Conservation (phyloP, 1,140 invertebrate species). For the Goniozus legneri region DNA sequence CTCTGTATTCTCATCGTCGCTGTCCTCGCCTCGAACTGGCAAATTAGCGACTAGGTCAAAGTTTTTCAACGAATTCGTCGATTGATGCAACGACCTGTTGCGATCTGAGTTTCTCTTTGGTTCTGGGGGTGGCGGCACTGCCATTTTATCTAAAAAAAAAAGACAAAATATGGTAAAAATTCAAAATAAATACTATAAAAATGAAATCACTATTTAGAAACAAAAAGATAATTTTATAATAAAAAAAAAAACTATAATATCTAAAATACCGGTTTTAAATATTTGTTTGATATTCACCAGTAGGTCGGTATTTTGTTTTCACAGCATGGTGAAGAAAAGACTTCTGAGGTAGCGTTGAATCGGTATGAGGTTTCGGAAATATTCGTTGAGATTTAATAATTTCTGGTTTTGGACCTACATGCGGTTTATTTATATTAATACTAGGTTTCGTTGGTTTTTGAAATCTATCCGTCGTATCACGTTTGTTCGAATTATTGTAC, state of each 20-base stretch:
- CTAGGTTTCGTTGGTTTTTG: background rate
- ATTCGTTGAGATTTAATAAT: background rate
- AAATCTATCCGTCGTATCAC: too few relatives aligned
- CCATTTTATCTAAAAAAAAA: slow-evolving; percentile 26
- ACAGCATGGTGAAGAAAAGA: slow-evolving; percentile 34
- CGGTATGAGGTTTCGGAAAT: background rate
- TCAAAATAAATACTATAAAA: background rate
- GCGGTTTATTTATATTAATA: slow-evolving; percentile 20
- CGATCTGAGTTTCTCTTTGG: slow-evolving; percentile 17
- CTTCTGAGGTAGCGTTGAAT: slow-evolving; percentile 19
- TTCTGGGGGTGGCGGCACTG: slow-evolving; percentile 22
- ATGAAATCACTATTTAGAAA: too few relatives aligned
- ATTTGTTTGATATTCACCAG: too few relatives aligned
- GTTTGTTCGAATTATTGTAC: too few relatives aligned
- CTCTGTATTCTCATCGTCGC: slow-evolving; percentile 45
- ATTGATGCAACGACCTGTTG: slow-evolving; percentile 22
- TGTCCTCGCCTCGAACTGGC: slow-evolving; percentile 35
- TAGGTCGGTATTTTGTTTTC: too few relatives aligned
- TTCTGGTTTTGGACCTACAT: slow-evolving; percentile 23
- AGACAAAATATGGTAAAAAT: background rate
- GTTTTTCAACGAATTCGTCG: slow-evolving; percentile 30
- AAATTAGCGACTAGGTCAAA: slow-evolving; percentile 47
- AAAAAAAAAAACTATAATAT: background rate
- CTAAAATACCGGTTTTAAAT: too few relatives aligned
- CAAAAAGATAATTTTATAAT: background rate